Evolutionary conservation across 2,113 vertebrate species (phyloP).

Genomic region (Alaudala cheleensis): DNA sequence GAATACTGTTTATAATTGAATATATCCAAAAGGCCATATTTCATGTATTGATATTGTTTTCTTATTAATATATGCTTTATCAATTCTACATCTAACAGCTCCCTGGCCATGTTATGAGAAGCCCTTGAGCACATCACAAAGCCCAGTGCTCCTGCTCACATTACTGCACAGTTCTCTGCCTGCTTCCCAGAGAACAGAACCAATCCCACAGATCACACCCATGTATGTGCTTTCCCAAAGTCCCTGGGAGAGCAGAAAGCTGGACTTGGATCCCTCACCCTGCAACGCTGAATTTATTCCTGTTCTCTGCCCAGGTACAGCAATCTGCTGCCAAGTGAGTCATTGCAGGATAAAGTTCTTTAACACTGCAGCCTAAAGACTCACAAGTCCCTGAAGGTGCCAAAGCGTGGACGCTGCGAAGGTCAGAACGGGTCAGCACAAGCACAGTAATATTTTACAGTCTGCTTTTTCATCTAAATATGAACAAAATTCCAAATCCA

Average conservation of each 20-base stretch:
- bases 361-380: background rate
- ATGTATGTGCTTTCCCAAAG: background rate
- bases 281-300: background rate
- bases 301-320: background rate
- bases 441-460: background rate
- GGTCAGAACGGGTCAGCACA: background rate
- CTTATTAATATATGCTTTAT: background rate
- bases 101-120: background rate
- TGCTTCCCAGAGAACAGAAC: background rate
- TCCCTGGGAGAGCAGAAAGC: background rate
- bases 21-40: background rate
- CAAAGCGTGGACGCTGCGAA: background rate
- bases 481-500: background rate
- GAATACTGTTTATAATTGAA: background rate
- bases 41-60: background rate
- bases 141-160: background rate
- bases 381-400: background rate
- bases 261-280: background rate
- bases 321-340: background rate
- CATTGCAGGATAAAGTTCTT: background rate
- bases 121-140: background rate
- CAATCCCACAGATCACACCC: background rate
- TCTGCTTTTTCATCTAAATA: background rate
- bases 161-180: background rate
- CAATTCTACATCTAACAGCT: background rate